These are phyloP conservation scores for Coptotermes formosanus DNA, from an alignment of 1,140 invertebrate species.

Conservation along the genomic window DNA sequence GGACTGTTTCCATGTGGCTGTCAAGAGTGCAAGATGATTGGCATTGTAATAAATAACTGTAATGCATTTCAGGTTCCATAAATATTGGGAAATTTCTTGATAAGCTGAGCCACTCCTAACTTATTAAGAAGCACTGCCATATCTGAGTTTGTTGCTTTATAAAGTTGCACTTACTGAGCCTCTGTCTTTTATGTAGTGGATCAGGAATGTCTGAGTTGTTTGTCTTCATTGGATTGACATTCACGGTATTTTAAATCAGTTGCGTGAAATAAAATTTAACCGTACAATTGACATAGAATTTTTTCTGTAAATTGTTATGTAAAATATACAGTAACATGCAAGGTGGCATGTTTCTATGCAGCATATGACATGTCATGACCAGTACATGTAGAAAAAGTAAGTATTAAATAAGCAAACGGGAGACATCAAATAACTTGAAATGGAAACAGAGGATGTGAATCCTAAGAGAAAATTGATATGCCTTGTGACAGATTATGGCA, in stretches of 20 bases:
- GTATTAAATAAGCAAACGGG: background rate
- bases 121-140: no score
- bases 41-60: no score
- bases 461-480: background rate
- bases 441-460: background rate
- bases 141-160: no score
- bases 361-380: background rate
- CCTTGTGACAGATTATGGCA: background rate
- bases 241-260: background rate
- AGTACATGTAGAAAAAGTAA: background rate
- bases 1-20: no score
- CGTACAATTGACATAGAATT: background rate
- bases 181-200: no score
- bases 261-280: background rate
- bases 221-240: background rate
- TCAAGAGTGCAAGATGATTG: no score
- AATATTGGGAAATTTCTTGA: no score
- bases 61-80: no score
- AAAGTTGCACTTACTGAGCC: no score
- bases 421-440: background rate
- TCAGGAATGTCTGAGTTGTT: no score
- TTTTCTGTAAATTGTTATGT: background rate
- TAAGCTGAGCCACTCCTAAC: no score
- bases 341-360: background rate
- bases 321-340: background rate